Evolutionary conservation across 1,140 invertebrate species (phyloP), one percentile per base, ranked within the genome.

Genomic region (Uloborus diversus): DNA sequence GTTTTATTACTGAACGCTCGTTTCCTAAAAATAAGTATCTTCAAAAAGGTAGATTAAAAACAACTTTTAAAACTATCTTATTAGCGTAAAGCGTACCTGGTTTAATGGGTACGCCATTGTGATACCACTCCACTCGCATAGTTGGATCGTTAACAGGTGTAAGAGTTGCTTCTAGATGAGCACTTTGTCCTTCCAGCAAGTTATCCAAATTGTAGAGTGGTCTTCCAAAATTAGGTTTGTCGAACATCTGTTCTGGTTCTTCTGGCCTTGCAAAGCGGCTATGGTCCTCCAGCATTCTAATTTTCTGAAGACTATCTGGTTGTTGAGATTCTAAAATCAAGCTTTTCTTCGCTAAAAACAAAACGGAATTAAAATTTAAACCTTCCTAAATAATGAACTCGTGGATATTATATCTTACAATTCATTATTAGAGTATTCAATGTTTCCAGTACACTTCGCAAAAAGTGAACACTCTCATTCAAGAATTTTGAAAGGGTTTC

Each of bases 281-380:
- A 66, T 93, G 92, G 86, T 94, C 94, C 87, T 99, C 96, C 69
- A 98, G 89, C 84, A 95, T 93, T 84, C 94, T 93, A 82, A 98
- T 96, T 86, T 96, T 96, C 82, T 94, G 91, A 81, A 96, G 87
- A 49, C 96, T 96, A 85, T 94, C 94, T 86, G 97, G 95, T 83
- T 99, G 95, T 88, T 98, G 96, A 14, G 96, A 95, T 62, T 99
- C 97, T 81, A 92, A 90, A 82, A 98, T 96, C 81, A 98, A 95
- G 0, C 91, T 93, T 79, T 93, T 91, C 75, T 93, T 93, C 80
- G 93, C 93, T 94, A 85, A 84, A 5, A 86, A 35, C 14, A 73
- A 47, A 78, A 28, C 4, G 32, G 9, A 27, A 4, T 33, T 23
- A 4, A 57, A 56, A 33, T n/a, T n/a, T n/a, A n/a, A n/a, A n/a